Conservation (phyloP, 2,888 invertebrate species). For the Caprella mutica region DNA sequence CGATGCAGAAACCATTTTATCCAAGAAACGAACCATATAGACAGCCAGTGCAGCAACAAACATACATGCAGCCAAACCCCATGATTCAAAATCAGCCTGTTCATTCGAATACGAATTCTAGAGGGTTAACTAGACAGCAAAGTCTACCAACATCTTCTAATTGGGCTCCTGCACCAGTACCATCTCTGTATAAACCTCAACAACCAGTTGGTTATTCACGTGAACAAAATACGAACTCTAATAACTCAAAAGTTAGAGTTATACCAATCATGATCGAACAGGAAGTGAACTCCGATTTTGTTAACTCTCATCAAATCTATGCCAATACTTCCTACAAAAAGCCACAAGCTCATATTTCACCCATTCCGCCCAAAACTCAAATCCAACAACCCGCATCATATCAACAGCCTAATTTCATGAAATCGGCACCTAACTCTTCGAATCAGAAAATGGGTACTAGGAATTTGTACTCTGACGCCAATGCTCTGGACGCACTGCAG, state of each 20-base stretch:
- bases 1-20: background rate
- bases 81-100: background rate
- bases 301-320: no score
- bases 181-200: background rate
- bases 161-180: background rate
- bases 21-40: background rate
- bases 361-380: no score
- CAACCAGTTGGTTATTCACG: background rate
- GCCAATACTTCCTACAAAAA: no score
- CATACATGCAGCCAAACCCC: background rate
- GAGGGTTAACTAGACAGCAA: background rate
- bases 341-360: no score
- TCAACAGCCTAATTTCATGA: no score
- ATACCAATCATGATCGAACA: slow-evolving; percentile 29
- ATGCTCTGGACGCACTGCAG: slow-evolving; percentile 33
- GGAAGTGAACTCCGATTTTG: no score
- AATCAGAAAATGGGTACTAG: no score
- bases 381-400: no score
- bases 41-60: background rate
- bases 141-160: background rate
- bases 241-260: slow-evolving; percentile 23
- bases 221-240: no score
- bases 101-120: background rate
- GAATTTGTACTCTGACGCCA: slow-evolving; percentile 10
- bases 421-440: no score